Evolutionary conservation across 2,888 invertebrate species (phyloP).

Genomic region (Asteroscopus sphinx): DNA sequence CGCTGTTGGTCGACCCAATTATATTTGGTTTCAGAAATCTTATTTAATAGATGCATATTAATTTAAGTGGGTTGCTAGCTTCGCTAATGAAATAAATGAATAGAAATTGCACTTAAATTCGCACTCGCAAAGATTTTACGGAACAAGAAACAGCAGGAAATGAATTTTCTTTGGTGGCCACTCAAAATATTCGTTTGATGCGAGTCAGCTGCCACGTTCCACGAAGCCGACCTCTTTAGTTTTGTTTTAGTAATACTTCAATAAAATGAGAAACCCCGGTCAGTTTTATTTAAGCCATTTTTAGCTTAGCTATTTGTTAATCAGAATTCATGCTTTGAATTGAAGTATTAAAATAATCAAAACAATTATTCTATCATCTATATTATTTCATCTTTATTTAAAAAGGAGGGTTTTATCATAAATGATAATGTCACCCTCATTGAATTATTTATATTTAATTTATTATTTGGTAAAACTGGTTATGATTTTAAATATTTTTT

Average conservation of each 20-base stretch:
- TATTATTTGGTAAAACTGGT: too few relatives aligned
- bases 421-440: too few relatives aligned
- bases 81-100: constrained; percentile 54
- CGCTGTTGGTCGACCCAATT: constrained; percentile 26
- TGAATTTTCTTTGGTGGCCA: constrained; percentile 69
- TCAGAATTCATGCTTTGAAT: not conserved
- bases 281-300: constrained; percentile 26
- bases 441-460: too few relatives aligned
- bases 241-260: constrained; percentile 61
- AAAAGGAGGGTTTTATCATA: too few relatives aligned
- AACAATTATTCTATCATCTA: too few relatives aligned
- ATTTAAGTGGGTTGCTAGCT: constrained; percentile 9
- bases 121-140: constrained; percentile 59
- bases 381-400: too few relatives aligned
- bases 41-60: constrained; percentile 22
- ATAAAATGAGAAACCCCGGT: constrained; percentile 36
- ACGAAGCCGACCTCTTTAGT: constrained; percentile 57
- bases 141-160: constrained; percentile 67
- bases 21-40: constrained; percentile 12
- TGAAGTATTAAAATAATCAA: not conserved
- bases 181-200: constrained; percentile 65
- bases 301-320: constrained; percentile 1
- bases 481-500: too few relatives aligned
- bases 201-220: constrained; percentile 52
- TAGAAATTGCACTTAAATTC: constrained; percentile 58